Evolutionary conservation across 2,797 vertebrate genomes (phyloP).

Genomic region (Florisuga fusca): DNA sequence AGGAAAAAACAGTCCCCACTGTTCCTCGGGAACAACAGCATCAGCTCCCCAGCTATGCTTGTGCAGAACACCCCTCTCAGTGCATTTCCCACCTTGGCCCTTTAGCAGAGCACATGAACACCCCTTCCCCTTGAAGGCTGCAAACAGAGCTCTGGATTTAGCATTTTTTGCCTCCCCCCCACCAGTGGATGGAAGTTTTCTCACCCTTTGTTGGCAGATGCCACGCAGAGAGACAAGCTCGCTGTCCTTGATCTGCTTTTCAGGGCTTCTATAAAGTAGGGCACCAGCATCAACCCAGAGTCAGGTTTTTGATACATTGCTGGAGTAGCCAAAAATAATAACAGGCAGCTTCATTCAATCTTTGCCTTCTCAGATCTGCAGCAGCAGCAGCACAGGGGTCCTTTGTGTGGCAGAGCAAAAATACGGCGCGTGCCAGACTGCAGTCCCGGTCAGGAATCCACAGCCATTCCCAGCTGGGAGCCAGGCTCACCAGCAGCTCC

Average conservation of each 20-base stretch:
- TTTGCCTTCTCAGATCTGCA: neutral
- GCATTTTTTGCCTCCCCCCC: neutral
- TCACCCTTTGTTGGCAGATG: constrained; percentile 66
- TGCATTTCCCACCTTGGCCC: neutral
- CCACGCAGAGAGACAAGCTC: constrained; percentile 55
- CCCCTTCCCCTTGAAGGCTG: neutral
- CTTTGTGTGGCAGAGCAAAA: neutral
- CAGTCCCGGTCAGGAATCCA: neutral
- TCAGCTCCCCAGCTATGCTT: neutral
- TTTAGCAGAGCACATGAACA: neutral
- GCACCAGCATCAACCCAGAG: constrained; percentile 47
- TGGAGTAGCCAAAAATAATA: constrained; percentile 62
- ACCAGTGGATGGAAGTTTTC: constrained; percentile 42
- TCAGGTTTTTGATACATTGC: constrained; percentile 69
- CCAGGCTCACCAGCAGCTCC: neutral
- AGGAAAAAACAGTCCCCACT: neutral
- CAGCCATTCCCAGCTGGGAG: neutral
- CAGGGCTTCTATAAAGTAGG: constrained; percentile 67
- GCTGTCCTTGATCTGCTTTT: constrained; percentile 71
- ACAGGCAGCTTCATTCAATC: constrained; percentile 35
- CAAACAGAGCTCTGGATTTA: neutral
- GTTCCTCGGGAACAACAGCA: fast-evolving
- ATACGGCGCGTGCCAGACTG: fast-evolving
- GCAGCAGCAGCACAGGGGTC: constrained; percentile 29
- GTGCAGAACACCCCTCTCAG: neutral